phyloP scores from a whole-genome alignment of 2,888 invertebrate species.

The Cerceris rybyensis region DNA sequence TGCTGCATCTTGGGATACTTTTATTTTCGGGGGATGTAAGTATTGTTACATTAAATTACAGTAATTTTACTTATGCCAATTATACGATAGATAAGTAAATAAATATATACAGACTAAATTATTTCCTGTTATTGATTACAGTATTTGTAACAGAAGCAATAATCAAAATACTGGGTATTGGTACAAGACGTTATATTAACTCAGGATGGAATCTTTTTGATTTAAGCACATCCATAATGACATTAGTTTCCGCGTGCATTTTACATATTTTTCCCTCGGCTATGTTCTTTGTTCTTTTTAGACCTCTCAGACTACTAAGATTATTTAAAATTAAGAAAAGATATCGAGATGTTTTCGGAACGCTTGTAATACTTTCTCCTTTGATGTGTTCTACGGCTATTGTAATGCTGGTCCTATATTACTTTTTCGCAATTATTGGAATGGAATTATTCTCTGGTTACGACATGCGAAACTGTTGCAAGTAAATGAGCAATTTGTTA shows the following conservation, averaged over 20 bases:
- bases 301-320: constrained; percentile 87
- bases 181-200: constrained; percentile 88
- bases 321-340: constrained; percentile 91
- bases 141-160: constrained; percentile 90
- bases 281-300: constrained; percentile 88
- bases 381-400: constrained; percentile 92
- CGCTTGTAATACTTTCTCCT: constrained; percentile 90
- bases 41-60: constrained; percentile 52
- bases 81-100: not conserved
- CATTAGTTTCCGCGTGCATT: constrained; percentile 86
- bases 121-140: constrained; percentile 77
- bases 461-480: constrained; percentile 91
- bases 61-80: not conserved
- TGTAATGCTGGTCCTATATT: constrained; percentile 92
- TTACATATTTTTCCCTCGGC: constrained; percentile 87
- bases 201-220: constrained; percentile 95
- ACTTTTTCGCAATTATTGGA: constrained; percentile 94
- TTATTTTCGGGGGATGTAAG: constrained; percentile 88
- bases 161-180: constrained; percentile 88
- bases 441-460: constrained; percentile 92
- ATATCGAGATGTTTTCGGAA: constrained; percentile 92
- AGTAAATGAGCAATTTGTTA: constrained; percentile 83
- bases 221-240: constrained; percentile 87
- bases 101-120: not conserved
- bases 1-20: constrained; percentile 90